These are phyloP conservation scores for Ammodytes dubius DNA, from an alignment of 2,113 vertebrate genomes.

Conservation along the genomic window DNA sequence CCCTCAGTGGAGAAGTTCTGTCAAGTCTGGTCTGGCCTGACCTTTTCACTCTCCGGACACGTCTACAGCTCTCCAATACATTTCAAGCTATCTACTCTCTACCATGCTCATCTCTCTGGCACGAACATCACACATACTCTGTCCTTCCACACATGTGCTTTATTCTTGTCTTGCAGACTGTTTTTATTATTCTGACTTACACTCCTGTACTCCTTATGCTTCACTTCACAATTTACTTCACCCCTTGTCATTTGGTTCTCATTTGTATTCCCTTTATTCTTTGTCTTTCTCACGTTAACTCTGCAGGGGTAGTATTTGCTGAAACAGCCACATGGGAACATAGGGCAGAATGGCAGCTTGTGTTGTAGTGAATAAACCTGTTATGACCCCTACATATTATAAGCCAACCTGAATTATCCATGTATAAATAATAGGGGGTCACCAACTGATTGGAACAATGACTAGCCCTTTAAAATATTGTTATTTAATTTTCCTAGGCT, in stretches of 20 bases:
- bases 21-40: constrained; percentile 71
- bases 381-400: too few species aligned
- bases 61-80: constrained; percentile 71
- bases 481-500: neutral
- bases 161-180: neutral
- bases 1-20: constrained; percentile 63
- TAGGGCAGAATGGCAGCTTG: constrained; percentile 18
- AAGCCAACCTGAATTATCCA: too few species aligned
- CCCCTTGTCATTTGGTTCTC: constrained; percentile 24
- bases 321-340: constrained; percentile 19
- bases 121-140: constrained; percentile 24
- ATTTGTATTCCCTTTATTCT: constrained; percentile 51
- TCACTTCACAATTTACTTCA: constrained; percentile 40
- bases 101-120: constrained; percentile 32
- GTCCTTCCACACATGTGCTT: constrained; percentile 15
- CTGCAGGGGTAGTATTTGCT: constrained; percentile 24
- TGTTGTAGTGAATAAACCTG: constrained; percentile 20
- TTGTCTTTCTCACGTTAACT: constrained; percentile 17
- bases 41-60: constrained; percentile 76
- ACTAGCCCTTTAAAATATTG: neutral
- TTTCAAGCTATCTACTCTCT: constrained; percentile 63
- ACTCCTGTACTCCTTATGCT: constrained; percentile 16
- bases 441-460: too few species aligned
- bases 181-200: constrained; percentile 44
- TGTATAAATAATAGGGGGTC: too few species aligned